A percentile compares a stretch with the other conserved stretches of the same genome.
These are phyloP conservation scores for Anguilla obscura DNA, from an alignment of 2,797 vertebrate genomes.

Conservation along the genomic window DNA sequence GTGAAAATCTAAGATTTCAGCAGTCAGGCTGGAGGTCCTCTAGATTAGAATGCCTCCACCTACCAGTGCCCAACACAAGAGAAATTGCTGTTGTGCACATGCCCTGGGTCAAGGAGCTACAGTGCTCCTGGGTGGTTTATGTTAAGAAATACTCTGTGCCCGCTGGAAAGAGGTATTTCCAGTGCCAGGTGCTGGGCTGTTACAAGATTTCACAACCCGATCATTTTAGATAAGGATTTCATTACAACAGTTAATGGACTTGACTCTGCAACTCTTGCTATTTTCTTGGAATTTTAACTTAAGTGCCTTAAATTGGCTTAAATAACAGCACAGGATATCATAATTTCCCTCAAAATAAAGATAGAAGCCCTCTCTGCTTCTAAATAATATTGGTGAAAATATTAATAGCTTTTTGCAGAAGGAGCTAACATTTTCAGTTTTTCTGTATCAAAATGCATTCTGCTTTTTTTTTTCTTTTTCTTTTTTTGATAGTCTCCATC, in stretches of 20 bases:
- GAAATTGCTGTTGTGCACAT: neutral
- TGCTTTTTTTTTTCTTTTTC: neutral
- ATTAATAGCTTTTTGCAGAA: neutral
- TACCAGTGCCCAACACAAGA: neutral
- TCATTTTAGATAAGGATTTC: conserved; percentile 17
- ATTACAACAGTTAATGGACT: conserved; percentile 17
- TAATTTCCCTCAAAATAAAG: conserved; percentile 1
- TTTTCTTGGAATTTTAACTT: neutral
- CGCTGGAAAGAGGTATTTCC: neutral
- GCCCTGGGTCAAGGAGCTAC: neutral
- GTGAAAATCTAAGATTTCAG: conserved; percentile 46
- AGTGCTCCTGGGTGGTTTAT: conserved; percentile 2
- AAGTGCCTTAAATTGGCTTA: conserved; percentile 20
- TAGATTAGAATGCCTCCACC: neutral
- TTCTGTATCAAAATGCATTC: neutral
- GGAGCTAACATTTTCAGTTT: neutral
- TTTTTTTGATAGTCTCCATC: neutral
- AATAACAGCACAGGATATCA: neutral
- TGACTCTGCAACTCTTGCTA: conserved; percentile 1
- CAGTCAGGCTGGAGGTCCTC: neutral
- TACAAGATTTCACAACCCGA: conserved; percentile 6
- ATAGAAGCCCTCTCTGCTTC: neutral
- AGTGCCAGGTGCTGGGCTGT: conserved; percentile 19
- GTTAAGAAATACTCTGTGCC: neutral
- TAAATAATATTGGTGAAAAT: neutral